Evolutionary conservation across 2,888 invertebrate species (phyloP).

Genomic region (Rotaria sp.): DNA sequence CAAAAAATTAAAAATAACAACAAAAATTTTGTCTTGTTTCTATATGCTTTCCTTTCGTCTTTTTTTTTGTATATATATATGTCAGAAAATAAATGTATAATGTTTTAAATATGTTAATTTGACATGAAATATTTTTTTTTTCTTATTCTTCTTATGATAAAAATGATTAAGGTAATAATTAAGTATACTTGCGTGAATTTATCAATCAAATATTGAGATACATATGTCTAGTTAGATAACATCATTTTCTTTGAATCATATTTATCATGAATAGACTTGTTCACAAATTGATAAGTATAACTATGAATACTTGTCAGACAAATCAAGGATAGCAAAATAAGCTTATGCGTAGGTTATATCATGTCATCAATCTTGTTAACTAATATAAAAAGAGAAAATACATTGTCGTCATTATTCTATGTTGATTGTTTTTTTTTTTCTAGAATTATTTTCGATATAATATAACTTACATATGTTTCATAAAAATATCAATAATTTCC

Average conservation of each 20-base stretch:
- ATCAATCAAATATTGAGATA: neutral
- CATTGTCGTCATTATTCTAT: neutral
- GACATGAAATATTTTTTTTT: too few relatives aligned
- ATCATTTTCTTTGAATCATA: neutral
- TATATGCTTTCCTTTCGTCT: too few relatives aligned
- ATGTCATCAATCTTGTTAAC: neutral
- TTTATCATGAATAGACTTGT: neutral
- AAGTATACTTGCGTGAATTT: neutral
- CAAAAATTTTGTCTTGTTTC: too few relatives aligned
- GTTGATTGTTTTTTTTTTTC: neutral
- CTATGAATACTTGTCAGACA: neutral
- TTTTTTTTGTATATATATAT: too few relatives aligned
- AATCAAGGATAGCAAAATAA: neutral
- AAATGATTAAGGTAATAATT: too few relatives aligned
- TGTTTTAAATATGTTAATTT: too few relatives aligned
- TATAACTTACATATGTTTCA: neutral
- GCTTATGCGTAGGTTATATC: neutral
- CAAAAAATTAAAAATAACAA: too few relatives aligned
- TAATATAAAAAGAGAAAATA: neutral
- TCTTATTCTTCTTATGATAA: too few relatives aligned
- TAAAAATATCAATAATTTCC: neutral
- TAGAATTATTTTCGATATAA: neutral
- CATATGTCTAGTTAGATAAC: neutral
- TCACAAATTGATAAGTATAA: neutral
- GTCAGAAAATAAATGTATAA: too few relatives aligned